Base-by-base conservation (phyloP, 2,113 vertebrate genomes). In the Phycodurus eques region DNA sequence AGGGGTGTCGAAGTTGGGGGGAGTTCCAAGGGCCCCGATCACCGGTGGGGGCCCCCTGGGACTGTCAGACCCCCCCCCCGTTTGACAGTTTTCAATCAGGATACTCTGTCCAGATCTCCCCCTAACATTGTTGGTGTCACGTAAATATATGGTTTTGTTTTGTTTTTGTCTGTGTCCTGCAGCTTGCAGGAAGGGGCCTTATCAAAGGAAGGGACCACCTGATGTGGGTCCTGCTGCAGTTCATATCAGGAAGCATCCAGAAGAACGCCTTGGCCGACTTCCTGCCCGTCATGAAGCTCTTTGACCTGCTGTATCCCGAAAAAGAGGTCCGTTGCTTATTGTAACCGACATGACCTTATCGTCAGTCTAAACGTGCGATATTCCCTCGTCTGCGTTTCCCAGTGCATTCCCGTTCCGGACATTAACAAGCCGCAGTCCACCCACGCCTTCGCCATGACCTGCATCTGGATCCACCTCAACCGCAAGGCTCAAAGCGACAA, bases 381-480 rank as follows among this genome's bases (percentile, higher is more conserved):
- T 47, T 39, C 3, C 2, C 15, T 15, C 5, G 1, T 60, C 12
- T 1, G 0, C 13, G 5, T 56, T 53, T 47, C 73, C 12, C 72
- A 99, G 98, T 99, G 94, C 78, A 99, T 99, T 83, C 98, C 96
- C 20, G 98, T 99, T 70, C 97, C 98, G 35, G 97, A 99, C 89
- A 99, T 99, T 80, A 99, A 95, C 93, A 99, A 99, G 76, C 97
- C 98, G 0, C 98, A 99, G 88, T 99, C 97, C 19, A 99, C 98
- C 19, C 98, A 99, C 57, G 94, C 97, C 53, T 99, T 99, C 82
- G 98, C 98, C 33, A 99, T 99, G 98, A 99, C 98, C 74, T 99
- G 97, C 90, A 99, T 99, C 87, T 99, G 98, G 98, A 99, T 99
- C 87, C 98, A 99, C 82, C 94, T 99, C 75, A 99, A 99, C 84